Evolutionary conservation across 2,888 invertebrate genomes (phyloP).

Genomic region (Deilephila porcellus): DNA sequence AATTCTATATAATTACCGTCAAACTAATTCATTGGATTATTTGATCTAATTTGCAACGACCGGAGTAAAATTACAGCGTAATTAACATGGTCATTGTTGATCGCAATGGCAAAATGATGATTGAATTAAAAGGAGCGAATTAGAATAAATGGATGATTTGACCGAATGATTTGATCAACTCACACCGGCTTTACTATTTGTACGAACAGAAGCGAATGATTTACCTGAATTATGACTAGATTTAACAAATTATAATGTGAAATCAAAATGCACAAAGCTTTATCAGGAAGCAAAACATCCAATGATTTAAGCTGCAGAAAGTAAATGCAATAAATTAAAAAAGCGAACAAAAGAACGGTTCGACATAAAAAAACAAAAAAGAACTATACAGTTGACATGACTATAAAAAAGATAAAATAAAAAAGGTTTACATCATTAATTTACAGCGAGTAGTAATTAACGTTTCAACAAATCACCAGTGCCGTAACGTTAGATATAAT

Average conservation of each 20-base stretch:
- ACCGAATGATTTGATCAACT: conserved; percentile 24
- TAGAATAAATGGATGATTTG: conserved; percentile 27
- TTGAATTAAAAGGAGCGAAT: conserved; percentile 18
- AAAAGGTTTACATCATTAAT: conserved; percentile 72
- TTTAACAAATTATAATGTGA: neutral
- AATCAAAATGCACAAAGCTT: neutral
- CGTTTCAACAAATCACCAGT: conserved; percentile 76
- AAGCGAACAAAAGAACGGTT: neutral
- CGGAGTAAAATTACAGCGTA: conserved; percentile 25
- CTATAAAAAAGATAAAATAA: conserved; percentile 45
- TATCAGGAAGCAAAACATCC: neutral
- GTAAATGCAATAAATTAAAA: neutral
- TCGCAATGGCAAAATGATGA: conserved; percentile 8
- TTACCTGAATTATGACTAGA: neutral
- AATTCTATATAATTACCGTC: neutral
- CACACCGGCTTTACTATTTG: neutral
- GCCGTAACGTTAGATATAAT: conserved; percentile 64
- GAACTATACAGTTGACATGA: conserved; percentile 20
- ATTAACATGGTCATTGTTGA: conserved; percentile 41
- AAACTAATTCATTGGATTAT: conserved; percentile 8
- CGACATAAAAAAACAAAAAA: neutral
- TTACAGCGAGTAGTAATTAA: conserved; percentile 73
- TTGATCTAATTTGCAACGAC: neutral
- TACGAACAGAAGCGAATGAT: neutral
- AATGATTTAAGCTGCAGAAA: neutral